Base-by-base conservation (phyloP, 2,113 vertebrate genomes). In the Myotis brandtii region DNA sequence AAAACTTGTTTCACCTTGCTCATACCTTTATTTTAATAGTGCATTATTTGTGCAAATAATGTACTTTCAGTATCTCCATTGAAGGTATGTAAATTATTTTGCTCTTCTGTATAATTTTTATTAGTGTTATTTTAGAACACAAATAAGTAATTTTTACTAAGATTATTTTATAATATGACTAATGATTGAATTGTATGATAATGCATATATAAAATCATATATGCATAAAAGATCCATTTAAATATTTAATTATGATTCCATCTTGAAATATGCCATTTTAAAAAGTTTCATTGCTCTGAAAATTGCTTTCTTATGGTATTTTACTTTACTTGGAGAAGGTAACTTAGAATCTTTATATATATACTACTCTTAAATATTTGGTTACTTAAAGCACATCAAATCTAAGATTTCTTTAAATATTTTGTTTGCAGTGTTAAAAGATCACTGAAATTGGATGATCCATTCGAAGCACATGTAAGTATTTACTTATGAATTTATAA, bases 361-460 rank as follows among this genome's bases (percentile, higher is more conserved):
- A 93, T 89, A 21, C 97, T 94, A 16, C 62, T 69, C 25, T 50
- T 87, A 97, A 96, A 77, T 97, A 70, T 94, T 82, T 97, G 85
- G 59, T 90, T 82, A 84, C 75, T 95, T 48, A 25, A 48, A 92
- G 40, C 62, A 93, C 76, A 37, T 89, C 92, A 97, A 95, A 98
- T 97, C 96, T 91, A 4, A 98, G 73, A 87, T 86, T 83, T 94
- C 69, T 94, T 94, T 83, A 94, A 91, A 5, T 98, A 66, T 97
- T 98, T 98, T 73, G 77, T 91, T 98, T 98, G 50, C 98, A 99
- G 99, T 84, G 98, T 94, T 85, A 99, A 98, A 97, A 98, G 98
- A 98, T 83, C 98, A 64, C 97, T 99, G 46, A 98, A 97, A 69
- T 94, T 98, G 95, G 98, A 98, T 50, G 23, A 8, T 32, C 2